phyloP scores from a whole-genome alignment of 1,140 invertebrate species.

The Drosophila sucinea region DNA sequence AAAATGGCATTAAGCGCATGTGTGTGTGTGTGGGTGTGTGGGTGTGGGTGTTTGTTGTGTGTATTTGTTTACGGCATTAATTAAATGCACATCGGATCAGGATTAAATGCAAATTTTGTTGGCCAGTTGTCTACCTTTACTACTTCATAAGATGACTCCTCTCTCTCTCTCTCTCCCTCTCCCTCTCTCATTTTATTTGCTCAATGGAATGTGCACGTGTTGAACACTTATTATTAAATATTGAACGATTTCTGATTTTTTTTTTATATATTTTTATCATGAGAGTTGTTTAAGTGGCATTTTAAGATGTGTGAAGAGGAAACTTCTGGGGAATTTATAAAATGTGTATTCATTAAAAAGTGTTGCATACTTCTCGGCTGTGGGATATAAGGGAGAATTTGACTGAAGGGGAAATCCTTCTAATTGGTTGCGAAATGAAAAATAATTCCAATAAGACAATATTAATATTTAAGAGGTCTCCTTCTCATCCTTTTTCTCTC shows the following conservation, averaged over 20 bases:
- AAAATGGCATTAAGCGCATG: constrained; percentile 36
- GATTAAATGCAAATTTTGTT: constrained; percentile 64
- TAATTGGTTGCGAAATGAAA: not conserved
- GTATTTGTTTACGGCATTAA: constrained; percentile 71
- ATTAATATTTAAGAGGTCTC: too few species aligned
- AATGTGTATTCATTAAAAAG: not conserved
- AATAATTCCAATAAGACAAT: not conserved
- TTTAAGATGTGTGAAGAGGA: not conserved
- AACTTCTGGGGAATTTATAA: not conserved
- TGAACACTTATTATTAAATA: constrained; percentile 61
- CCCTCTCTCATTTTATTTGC: constrained; percentile 48
- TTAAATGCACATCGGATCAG: constrained; percentile 70
- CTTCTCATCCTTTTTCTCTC: too few species aligned
- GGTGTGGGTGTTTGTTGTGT: constrained; percentile 9
- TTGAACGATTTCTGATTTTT: constrained; percentile 38
- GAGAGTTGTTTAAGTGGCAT: not conserved
- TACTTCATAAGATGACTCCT: constrained; percentile 30
- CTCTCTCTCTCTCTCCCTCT: not conserved
- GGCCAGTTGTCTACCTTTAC: too few species aligned
- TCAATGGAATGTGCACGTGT: constrained; percentile 49
- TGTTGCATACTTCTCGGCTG: constrained; percentile 49
- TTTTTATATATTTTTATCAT: constrained; percentile 9
- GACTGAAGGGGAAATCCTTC: not conserved
- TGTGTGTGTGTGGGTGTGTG: not conserved
- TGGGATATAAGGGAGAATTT: not conserved